Percentiles rank a stretch among this genome's conserved stretches.
Conservation (phyloP, 2,888 invertebrate species). For the Agriopis leucophaearia region DNA sequence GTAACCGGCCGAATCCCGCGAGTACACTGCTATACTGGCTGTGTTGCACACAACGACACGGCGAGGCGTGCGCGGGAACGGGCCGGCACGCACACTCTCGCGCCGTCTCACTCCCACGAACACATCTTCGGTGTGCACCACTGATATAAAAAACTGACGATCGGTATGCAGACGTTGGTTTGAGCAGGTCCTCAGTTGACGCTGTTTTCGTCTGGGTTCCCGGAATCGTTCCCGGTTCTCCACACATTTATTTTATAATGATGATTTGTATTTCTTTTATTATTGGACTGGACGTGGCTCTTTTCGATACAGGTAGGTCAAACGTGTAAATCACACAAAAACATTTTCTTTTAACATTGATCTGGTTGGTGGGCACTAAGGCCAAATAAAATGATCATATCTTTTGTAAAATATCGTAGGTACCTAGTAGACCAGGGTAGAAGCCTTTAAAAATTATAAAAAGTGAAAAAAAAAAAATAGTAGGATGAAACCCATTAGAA, state of each 20-base stretch:
- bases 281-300: constrained; percentile 29
- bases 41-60: constrained; percentile 79
- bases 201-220: constrained; percentile 86
- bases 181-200: constrained; percentile 85
- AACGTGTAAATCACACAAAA: constrained; percentile 21
- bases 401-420: too few relatives aligned
- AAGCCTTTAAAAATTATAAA: too few relatives aligned
- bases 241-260: constrained; percentile 49
- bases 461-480: too few relatives aligned
- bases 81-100: constrained; percentile 67
- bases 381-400: too few relatives aligned
- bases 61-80: constrained; percentile 76
- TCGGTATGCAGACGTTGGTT: constrained; percentile 87
- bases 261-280: constrained; percentile 44
- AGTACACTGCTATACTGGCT: constrained; percentile 47
- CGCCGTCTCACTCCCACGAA: constrained; percentile 64
- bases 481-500: too few relatives aligned
- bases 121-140: constrained; percentile 41
- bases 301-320: constrained; percentile 23
- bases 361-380: too few relatives aligned
- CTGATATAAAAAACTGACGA: constrained; percentile 84
- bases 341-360: background rate
- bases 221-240: constrained; percentile 63
- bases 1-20: constrained; percentile 73
- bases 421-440: too few relatives aligned